Conservation (phyloP, 2,888 invertebrate genomes). For the Chorisops tibialis region DNA sequence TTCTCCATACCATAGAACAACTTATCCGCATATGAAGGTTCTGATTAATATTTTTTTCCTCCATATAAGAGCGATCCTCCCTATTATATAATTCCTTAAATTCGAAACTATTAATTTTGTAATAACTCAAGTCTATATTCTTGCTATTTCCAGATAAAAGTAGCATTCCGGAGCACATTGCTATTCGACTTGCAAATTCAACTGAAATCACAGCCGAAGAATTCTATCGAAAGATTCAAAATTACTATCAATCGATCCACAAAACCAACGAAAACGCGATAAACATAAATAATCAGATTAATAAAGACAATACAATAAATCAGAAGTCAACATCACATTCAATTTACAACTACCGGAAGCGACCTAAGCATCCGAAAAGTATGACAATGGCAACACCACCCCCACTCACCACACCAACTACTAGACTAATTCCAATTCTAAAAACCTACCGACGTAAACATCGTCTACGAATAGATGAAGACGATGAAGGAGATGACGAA, state of each 20-base stretch:
- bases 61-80: no score
- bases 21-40: no score
- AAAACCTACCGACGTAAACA: conserved; percentile 3
- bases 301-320: not conserved
- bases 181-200: conserved; percentile 49
- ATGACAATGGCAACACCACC: not conserved
- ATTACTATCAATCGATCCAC: conserved; percentile 42
- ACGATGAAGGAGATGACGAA: conserved; percentile 12
- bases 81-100: no score
- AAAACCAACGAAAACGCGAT: not conserved
- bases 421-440: not conserved
- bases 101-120: conserved; percentile 9
- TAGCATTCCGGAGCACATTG: conserved; percentile 52
- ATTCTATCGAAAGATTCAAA: conserved; percentile 50
- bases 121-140: not conserved
- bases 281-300: not conserved
- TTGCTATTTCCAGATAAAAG: conserved; percentile 46
- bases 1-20: no score
- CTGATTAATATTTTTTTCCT: no score
- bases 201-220: conserved; percentile 49
- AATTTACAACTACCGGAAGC: not conserved
- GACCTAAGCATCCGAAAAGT: not conserved
- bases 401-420: not conserved
- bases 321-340: not conserved
- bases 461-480: not conserved